These are phyloP conservation scores for human DNA, from an alignment of 2,113 vertebrate genomes.

Conservation along the genomic window DNA sequence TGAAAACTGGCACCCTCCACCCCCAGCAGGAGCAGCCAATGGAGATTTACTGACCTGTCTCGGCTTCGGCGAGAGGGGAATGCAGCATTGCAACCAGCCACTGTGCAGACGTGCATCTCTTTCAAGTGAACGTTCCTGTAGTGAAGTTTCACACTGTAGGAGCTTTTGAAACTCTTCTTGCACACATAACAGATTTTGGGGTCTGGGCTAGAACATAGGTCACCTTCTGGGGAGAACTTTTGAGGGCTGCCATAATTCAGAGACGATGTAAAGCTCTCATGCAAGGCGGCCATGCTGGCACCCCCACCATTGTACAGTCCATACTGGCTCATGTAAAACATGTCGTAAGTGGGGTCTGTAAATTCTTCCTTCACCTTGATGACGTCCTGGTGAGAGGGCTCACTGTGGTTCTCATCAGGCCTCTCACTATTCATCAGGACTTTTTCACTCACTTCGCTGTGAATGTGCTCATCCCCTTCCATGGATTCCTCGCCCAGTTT, in stretches of 20 bases:
- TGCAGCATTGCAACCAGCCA: slow-evolving; percentile 98
- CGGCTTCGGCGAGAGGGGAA: slow-evolving; percentile 98
- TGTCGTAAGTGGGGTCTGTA: slow-evolving; percentile 97
- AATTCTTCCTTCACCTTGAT: slow-evolving; percentile 99
- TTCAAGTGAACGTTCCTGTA: slow-evolving; percentile 99
- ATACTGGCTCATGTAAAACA: slow-evolving; percentile 99
- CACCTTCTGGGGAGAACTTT: slow-evolving; percentile 97
- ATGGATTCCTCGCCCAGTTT: slow-evolving; percentile 95
- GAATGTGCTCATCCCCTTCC: slow-evolving; percentile 90
- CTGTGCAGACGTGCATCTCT: slow-evolving; percentile 99
- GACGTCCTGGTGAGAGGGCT: slow-evolving; percentile 90
- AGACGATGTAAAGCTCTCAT: slow-evolving; percentile 96
- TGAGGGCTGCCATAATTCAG: slow-evolving; percentile 97
- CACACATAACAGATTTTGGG: slow-evolving; percentile 99
- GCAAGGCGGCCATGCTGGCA: slow-evolving; percentile 96
- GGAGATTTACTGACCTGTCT: slow-evolving; percentile 97
- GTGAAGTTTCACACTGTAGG: slow-evolving; percentile 99
- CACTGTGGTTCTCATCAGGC: slow-evolving; percentile 90
- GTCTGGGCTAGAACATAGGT: slow-evolving; percentile 97
- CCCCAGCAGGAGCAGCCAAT: slow-evolving; percentile 82
- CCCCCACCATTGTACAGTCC: slow-evolving; percentile 95
- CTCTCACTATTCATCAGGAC: slow-evolving; percentile 87
- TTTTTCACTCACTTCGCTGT: slow-evolving; percentile 83
- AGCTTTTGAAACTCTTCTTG: slow-evolving; percentile 99
- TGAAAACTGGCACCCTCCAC: slow-evolving; percentile 66